phyloP scores from a whole-genome alignment of 92 coral and sea anemone species.

The Meandrina meandrites region DNA sequence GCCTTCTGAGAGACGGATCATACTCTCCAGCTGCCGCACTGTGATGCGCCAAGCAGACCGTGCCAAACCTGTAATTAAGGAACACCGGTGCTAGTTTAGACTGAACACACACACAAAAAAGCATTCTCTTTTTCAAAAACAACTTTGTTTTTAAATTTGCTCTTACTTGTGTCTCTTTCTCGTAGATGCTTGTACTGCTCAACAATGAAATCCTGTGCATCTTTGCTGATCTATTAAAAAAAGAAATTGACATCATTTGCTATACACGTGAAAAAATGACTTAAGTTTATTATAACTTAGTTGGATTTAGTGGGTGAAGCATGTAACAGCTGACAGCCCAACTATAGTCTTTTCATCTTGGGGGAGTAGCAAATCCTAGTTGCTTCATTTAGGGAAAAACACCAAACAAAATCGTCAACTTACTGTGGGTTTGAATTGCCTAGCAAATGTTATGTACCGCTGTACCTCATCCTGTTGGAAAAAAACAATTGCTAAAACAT shows the following conservation, averaged over 20 bases:
- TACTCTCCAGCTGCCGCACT: slow-evolving; percentile 97
- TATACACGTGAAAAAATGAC: neutral
- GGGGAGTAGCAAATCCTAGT: neutral
- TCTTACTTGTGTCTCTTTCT: slow-evolving; percentile 92
- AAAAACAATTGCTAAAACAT: neutral
- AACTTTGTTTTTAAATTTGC: neutral
- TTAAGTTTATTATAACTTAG: neutral
- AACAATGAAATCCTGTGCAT: slow-evolving; percentile 93
- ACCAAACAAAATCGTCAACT: slow-evolving; percentile 17
- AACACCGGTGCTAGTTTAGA: no score
- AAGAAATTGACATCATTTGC: neutral
- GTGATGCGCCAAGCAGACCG: slow-evolving; percentile 98
- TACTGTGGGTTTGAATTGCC: slow-evolving; percentile 97
- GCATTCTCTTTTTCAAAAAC: no score
- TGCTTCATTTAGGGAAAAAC: no score
- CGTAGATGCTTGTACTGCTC: slow-evolving; percentile 96
- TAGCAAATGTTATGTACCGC: slow-evolving; percentile 89
- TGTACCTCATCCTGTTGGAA: slow-evolving; percentile 91
- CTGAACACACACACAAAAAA: no score
- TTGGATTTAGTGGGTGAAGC: neutral
- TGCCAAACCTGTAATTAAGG: slow-evolving; percentile 64
- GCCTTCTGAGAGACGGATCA: slow-evolving; percentile 98
- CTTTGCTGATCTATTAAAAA: slow-evolving; percentile 80
- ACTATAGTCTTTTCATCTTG: no score
- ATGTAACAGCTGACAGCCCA: no score